Evolutionary conservation across 1,140 invertebrate species (phyloP), one percentile per base, ranked within the genome.

Genomic region (Lordiphosa mommai): DNA sequence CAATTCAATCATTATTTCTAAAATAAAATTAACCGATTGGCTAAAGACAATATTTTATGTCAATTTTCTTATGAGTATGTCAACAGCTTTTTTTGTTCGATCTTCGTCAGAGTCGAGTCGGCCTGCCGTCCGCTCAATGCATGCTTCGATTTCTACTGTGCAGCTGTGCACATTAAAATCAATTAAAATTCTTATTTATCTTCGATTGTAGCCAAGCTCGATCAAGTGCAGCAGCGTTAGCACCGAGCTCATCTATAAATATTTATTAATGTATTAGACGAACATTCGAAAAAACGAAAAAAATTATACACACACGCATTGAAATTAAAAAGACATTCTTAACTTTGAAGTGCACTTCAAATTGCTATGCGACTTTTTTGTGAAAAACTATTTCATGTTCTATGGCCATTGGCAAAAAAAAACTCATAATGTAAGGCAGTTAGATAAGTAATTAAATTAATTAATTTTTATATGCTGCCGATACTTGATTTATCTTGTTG

Each of bases 151-250:
- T 66, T 68, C 58, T 57, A 73, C 16, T 73, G 44, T 73, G 72
- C 73, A 77, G 73, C 73, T 77, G 73, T 77, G 73, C 73, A 79
- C 73, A 77, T 77, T 77, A 77, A 77, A 77, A 79, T 77, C 73
- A 77, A 77, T 77, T 77, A 77, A 77, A 77, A 77, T 79, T 77
- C 68, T 79, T 77, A 77, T 77, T 73, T 77, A 77, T 77, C 68
- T 77, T 77, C 68, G 56, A 72, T 64, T 55, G 48, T 37, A 71
- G 52, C 37, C 59, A 40, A 47, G 61, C 67, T 59, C 6, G 40
- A 77, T 72, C 73, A 72, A 77, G 73, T 77, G 73, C 73, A 77
- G 49, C 63, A 50, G 57, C 43, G 38, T 32, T 50, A 37, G 56
- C 29, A 36, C 48, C 55, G 34, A 57, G 58, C 71, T 17, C 73